phyloP scores from a whole-genome alignment of 2,113 vertebrate species.

The Lepus timidus region DNA sequence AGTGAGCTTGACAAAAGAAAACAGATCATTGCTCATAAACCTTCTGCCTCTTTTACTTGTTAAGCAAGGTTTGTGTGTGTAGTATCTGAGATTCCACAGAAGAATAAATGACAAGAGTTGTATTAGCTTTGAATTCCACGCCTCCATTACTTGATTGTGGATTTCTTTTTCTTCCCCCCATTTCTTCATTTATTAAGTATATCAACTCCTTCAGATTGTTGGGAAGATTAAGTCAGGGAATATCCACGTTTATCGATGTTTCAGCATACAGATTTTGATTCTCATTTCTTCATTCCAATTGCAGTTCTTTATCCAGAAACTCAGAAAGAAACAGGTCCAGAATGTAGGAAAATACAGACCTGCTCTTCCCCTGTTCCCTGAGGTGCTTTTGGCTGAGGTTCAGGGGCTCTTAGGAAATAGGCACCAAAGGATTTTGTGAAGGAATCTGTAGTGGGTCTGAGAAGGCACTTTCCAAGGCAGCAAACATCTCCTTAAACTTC shows the following conservation, averaged over 20 bases:
- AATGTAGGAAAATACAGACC: slow-evolving; percentile 10
- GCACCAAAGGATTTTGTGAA: slow-evolving; percentile 48
- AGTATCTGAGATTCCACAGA: neutral
- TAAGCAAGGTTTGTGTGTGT: neutral
- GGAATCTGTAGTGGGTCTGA: slow-evolving; percentile 69
- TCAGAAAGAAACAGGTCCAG: neutral
- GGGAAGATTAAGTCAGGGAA: neutral
- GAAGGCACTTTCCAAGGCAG: slow-evolving; percentile 53
- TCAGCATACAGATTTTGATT: neutral
- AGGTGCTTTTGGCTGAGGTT: slow-evolving; percentile 65
- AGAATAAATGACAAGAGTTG: neutral
- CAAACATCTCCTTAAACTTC: slow-evolving; percentile 53
- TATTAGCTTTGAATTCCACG: neutral
- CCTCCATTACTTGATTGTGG: neutral
- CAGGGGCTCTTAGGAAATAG: slow-evolving; percentile 29
- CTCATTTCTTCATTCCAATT: slow-evolving; percentile 39
- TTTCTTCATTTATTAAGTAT: slow-evolving; percentile 1
- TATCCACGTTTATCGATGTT: slow-evolving; percentile 1
- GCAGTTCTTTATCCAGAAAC: neutral
- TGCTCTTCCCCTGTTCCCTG: neutral
- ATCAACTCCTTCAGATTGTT: neutral
- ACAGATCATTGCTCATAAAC: neutral
- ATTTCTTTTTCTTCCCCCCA: neutral
- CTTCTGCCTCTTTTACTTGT: neutral
- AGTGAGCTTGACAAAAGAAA: neutral